Base-by-base conservation (phyloP, 2,888 invertebrate species). In the Fabriciana adippe region DNA sequence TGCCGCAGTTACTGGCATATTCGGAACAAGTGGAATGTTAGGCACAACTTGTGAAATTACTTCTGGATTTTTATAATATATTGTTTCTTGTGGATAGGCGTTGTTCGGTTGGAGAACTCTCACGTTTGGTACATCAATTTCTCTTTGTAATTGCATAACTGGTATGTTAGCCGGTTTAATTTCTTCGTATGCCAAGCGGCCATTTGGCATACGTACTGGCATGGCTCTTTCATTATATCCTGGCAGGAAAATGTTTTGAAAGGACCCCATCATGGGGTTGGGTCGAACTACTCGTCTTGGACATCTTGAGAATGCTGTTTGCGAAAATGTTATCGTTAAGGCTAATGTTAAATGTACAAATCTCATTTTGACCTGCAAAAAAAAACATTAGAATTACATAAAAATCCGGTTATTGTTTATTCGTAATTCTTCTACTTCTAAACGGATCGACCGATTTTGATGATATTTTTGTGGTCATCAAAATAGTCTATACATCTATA, bases 231-330 rank as follows among this genome's bases (percentile, higher is more conserved):
- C 80, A 0, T 77, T 73, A 16, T 78, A 80, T 5, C 66, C 73
- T 8, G 82, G 79, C 15, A 81, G 77, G 5, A 85, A 54, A 1
- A 83, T 77, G 2, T 78, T 79, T 74, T 81, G 79, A 13, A 85
- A 57, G 2, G 72, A 70, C 4, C 72, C 63, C 60, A 74, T 71
- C 15, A 73, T 51, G 11, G 74, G 66, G 61, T 73, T 74, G 8
- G 61, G 67, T 16, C 59, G 60, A 13, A 21, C n/a, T 55, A 57
- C 59, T 3, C 70, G 66, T n/a, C 67, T 68, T 45, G 65, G 69
- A 26, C 69, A 59, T 66, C 69, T 74, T 47, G 74, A 68, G 13
- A 62, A 63, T 13, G 53, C 63, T 16, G 51, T 45, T 55, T 69
- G 69, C 45, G 63, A 41, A 8, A 56, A 41, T 26, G 66, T 16